Evolutionary conservation across 2,888 invertebrate genomes (phyloP).

Genomic region (Eupsilia transversa): DNA sequence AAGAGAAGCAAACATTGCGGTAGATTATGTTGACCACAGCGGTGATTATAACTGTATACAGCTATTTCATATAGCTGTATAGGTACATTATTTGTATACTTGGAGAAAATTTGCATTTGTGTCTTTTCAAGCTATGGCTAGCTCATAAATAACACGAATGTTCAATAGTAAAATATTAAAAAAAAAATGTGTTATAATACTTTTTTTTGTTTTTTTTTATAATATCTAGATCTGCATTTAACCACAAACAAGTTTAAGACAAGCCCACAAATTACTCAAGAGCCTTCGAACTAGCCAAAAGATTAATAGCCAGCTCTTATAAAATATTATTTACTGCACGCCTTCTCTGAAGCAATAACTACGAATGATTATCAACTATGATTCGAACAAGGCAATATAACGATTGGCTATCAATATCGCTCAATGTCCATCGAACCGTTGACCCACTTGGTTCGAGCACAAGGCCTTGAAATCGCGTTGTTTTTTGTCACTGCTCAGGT

Average conservation of each 20-base stretch:
- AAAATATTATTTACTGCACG: conserved; percentile 51
- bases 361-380: conserved; percentile 44
- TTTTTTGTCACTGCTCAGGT: conserved; percentile 14
- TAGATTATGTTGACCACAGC: conserved; percentile 53
- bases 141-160: conserved; percentile 6
- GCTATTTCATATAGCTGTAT: conserved; percentile 35
- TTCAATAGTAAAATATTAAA: conserved; percentile 9
- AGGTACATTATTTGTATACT: conserved; percentile 25
- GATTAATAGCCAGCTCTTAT: conserved; percentile 51
- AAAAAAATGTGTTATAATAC: no score
- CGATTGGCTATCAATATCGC: conserved; percentile 69
- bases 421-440: conserved; percentile 30
- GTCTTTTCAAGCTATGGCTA: not conserved
- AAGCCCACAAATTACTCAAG: conserved; percentile 46
- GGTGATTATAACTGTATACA: conserved; percentile 47
- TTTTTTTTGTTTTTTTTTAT: no score
- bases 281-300: conserved; percentile 34
- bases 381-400: conserved; percentile 66
- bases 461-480: conserved; percentile 28
- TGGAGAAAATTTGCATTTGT: conserved; percentile 2
- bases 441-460: conserved; percentile 56
- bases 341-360: conserved; percentile 45
- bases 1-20: conserved; percentile 53
- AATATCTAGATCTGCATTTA: conserved; percentile 3
- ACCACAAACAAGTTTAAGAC: conserved; percentile 28